Evolutionary conservation across 2,797 vertebrate genomes (phyloP), one percentile per base, ranked within the genome.

Genomic region (Pseudomugil tenellus): DNA sequence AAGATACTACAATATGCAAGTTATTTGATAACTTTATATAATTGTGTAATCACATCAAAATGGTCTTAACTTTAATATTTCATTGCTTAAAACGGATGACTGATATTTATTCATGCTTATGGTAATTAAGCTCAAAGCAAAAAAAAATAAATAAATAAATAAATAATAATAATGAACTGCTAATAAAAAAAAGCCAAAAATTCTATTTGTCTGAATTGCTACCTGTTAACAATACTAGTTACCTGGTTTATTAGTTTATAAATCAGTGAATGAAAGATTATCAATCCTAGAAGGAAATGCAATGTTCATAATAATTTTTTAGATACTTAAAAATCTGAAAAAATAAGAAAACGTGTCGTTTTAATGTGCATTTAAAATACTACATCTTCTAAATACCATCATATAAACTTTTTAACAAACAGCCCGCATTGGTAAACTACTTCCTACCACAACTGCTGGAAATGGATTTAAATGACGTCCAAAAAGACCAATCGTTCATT

Each of bases 361-460:
- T 54, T 8, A 28, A 21, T 21, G 17, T 16, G 2, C 29, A 3
- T 14, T 29, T 28, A 26, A 25, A 28, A 52, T 13, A 13, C 23
- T 14, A 23, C 19, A 58, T 41, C 3, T 26, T 10, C 26, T 6
- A 16, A 52, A 11, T 19, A 59, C 4, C 10, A 34, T 35, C 10
- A 2, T 14, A 19, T 67, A 3, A 55, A 75, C 35, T 70, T 60
- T 51, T 52, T 46, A 14, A 2, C 9, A 3, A 34, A 35, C 64
- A 32, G 79, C 78, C 85, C 86, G 84, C 87, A 87, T 84, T 35
- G 74, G 51, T 9, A 6, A 23, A 32, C 0, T 0, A 32, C 21
- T 63, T 77, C 67, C 56, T 34, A 43, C 39, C 29, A 11, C 54
- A 14, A 84, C 77, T 89, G 76, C 81, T 28, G 34, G 0, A 59